Conservation (phyloP, 1,140 invertebrate genomes). For the Streblospio benedicti region DNA sequence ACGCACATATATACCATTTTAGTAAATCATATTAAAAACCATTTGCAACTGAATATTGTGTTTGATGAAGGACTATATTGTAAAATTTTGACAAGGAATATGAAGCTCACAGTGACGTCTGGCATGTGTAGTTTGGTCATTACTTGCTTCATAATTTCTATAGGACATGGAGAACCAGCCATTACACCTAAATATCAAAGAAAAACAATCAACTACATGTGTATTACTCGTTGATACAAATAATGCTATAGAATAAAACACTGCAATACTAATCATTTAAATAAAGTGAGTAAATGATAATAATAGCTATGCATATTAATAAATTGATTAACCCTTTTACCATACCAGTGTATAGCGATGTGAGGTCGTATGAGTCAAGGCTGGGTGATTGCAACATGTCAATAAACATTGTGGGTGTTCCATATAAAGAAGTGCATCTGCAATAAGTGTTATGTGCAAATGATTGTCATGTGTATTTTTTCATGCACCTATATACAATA, state of each 20-base stretch:
- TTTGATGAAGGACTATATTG: no score
- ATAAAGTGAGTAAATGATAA: no score
- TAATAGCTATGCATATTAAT: no score
- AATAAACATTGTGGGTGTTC: conserved; percentile 95
- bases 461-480: conserved; percentile 46
- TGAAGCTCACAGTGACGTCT: conserved; percentile 35
- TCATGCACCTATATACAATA: neutral
- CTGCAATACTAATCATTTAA: no score
- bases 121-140: conserved; percentile 37
- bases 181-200: conserved; percentile 32
- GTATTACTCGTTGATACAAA: no score
- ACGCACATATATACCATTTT: no score
- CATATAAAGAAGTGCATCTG: conserved; percentile 67
- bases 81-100: neutral
- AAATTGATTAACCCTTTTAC: conserved; percentile 2
- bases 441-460: conserved; percentile 61
- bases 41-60: no score
- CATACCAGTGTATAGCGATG: conserved; percentile 50
- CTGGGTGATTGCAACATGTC: conserved; percentile 58
- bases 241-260: no score
- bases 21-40: no score
- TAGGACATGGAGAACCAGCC: conserved; percentile 43
- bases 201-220: neutral
- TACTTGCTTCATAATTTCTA: conserved; percentile 37
- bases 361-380: conserved; percentile 43